These are phyloP conservation scores for Antrozous pallidus DNA, from an alignment of 2,797 vertebrate genomes.

Conservation along the genomic window DNA sequence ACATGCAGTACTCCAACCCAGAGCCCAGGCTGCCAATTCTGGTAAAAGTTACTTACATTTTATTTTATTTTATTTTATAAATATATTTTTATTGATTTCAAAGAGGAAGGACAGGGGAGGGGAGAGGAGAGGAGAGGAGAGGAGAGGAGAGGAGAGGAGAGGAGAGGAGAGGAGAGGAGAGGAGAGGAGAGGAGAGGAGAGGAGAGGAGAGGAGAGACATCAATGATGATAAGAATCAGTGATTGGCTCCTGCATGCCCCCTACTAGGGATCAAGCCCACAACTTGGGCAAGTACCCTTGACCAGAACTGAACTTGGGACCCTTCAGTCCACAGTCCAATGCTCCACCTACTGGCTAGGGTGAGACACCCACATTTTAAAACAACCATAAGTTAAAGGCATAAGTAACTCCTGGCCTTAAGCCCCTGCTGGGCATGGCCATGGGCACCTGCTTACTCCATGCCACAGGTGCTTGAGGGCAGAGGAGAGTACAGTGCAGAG, in stretches of 20 bases:
- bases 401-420: background rate
- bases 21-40: background rate
- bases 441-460: background rate
- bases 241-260: too few relatives aligned
- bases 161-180: too few relatives aligned
- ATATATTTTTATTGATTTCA: background rate
- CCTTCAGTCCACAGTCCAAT: too few relatives aligned
- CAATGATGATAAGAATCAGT: too few relatives aligned
- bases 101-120: too few relatives aligned
- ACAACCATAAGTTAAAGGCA: background rate
- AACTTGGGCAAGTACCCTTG: too few relatives aligned
- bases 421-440: background rate
- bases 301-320: background rate
- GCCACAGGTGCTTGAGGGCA: background rate
- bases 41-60: background rate
- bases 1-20: background rate
- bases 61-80: background rate
- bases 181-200: too few relatives aligned
- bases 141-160: too few relatives aligned
- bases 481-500: background rate
- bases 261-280: too few relatives aligned
- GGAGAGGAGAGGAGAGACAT: too few relatives aligned
- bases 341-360: background rate
- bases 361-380: background rate
- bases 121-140: too few relatives aligned